Percentiles rank a stretch among this genome's conserved stretches.
Evolutionary conservation across 2,888 invertebrate species (phyloP).

Genomic region (Polymixis lichenea): DNA sequence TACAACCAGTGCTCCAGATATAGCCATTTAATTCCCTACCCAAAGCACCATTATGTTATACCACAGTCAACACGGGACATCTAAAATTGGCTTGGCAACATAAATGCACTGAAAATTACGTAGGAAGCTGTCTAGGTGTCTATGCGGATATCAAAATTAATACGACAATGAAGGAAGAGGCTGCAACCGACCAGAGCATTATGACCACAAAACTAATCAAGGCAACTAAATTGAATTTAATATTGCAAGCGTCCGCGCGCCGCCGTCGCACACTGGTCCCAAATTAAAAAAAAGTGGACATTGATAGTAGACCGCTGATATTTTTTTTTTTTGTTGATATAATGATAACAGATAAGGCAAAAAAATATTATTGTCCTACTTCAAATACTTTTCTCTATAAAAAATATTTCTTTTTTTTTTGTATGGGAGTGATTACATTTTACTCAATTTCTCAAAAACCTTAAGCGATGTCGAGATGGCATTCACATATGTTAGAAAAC

Average conservation of each 20-base stretch:
- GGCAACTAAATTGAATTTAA: conserved; percentile 86
- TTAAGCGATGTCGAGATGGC: no score
- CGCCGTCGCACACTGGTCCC: no score
- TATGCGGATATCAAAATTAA: conserved; percentile 67
- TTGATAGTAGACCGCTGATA: no score
- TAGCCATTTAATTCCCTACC: neutral
- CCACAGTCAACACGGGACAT: neutral
- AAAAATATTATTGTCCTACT: no score
- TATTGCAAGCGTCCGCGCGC: conserved; percentile 79
- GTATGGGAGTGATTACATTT: no score
- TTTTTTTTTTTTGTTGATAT: no score
- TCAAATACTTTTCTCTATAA: no score
- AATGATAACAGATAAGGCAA: no score
- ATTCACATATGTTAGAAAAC: no score
- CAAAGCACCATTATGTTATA: neutral
- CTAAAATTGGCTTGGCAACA: conserved; percentile 35
- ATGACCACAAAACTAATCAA: conserved; percentile 84
- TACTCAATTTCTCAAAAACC: no score
- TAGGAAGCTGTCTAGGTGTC: conserved; percentile 22
- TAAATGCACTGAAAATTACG: conserved; percentile 55
- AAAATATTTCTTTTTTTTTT: no score
- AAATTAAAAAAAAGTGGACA: no score
- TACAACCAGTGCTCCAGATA: neutral
- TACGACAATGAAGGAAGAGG: conserved; percentile 72
- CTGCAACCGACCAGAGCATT: conserved; percentile 78